Evolutionary conservation across 2,888 invertebrate species (phyloP), one percentile per base, ranked within the genome.

Genomic region (Heliothis peltigera): DNA sequence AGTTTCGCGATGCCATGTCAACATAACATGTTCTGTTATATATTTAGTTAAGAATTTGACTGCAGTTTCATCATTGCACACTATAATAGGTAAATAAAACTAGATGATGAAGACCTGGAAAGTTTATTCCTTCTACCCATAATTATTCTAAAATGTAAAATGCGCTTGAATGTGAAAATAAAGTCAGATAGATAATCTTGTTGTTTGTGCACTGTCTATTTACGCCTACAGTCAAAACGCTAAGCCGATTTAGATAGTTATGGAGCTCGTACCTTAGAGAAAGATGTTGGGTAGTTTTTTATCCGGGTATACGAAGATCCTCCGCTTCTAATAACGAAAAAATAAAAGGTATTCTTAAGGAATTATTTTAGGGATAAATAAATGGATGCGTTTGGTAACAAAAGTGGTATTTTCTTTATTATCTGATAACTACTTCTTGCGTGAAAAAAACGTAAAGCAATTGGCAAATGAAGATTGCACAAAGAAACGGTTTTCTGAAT

Each of bases 31-130:
- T n/a, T 17, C 12, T 1, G 39, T 39, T n/a, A 39, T 39, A 3
- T 39, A 32, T 32, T 12, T 10, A 32, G 12, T 32, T 25, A 25
- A 2, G 8, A 3, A 32, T 22, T 63, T 44, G n/a, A 22, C 2
- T 15, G 46, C 17, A 42, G 35, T 18, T 17, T 47, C 47, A 25
- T 21, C 32, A 63, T 22, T 53, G 21, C 21, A 35, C 15, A 15
- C 2, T 15, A 35, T 32, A 32, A 8, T 32, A 25, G 1, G 10
- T 15, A 15, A 35, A 4, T 35, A 0, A 35, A 12, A 15, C 35
- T 1, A 15, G 15, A 4, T 32, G 10, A 7, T 28, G 35, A 35
- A n/a, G 15, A 15, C 39, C n/a, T 39, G 39, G 39, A 39, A 39
- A n/a, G 39, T 39, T 39, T n/a, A 3, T 15, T 39, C 32, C 12